Conservation (phyloP, 2,113 vertebrate genomes). For the Naja naja region DNA sequence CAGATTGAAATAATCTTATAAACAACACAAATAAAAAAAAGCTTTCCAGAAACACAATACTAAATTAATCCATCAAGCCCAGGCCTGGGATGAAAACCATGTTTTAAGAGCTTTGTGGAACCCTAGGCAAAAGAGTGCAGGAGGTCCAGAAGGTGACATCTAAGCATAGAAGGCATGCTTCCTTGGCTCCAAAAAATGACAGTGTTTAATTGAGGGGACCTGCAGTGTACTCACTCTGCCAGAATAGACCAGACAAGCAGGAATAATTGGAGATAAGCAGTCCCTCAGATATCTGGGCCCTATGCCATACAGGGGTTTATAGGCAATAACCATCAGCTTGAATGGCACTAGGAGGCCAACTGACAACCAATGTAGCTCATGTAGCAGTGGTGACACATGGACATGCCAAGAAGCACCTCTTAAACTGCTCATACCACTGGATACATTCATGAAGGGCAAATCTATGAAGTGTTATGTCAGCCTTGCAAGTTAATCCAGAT, state of each 20-base stretch:
- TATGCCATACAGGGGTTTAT: neutral
- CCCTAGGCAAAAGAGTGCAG: neutral
- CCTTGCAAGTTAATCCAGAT: neutral
- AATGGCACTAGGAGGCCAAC: neutral
- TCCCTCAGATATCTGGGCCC: neutral
- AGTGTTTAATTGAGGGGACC: neutral
- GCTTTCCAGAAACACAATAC: neutral
- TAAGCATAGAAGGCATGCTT: neutral
- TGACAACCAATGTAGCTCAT: neutral
- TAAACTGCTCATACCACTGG: neutral
- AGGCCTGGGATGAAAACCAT: neutral
- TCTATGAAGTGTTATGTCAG: neutral
- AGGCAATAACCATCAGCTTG: neutral
- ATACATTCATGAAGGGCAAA: neutral
- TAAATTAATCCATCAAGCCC: neutral
- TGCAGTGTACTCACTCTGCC: neutral
- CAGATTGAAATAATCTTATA: neutral
- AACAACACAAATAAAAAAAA: neutral
- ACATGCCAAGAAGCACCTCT: neutral
- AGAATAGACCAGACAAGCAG: neutral
- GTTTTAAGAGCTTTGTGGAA: neutral
- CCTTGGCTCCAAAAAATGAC: neutral
- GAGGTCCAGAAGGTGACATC: neutral
- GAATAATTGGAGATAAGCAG: neutral
- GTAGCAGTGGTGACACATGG: neutral